Percentiles rank a stretch among this genome's conserved stretches.
phyloP scores from a whole-genome alignment of 2,888 invertebrate genomes.

The Tetragonisca angustula region DNA sequence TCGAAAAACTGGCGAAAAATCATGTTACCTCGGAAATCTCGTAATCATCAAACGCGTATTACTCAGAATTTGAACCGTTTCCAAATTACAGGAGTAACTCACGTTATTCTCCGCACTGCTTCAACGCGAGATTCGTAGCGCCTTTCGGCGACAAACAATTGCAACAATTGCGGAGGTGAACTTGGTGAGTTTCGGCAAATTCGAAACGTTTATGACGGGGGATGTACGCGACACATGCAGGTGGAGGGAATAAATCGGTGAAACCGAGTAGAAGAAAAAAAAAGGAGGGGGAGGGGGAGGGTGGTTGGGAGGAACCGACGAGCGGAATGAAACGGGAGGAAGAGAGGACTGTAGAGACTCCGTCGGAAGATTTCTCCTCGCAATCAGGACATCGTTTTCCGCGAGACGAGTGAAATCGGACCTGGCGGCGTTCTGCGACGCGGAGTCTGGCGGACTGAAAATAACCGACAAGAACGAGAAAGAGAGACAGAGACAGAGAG shows the following conservation, averaged over 20 bases:
- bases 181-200: neutral
- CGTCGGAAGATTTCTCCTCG: slow-evolving; percentile 65
- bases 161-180: neutral
- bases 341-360: slow-evolving; percentile 60
- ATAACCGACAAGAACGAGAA: neutral
- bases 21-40: too few relatives aligned
- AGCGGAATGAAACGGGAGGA: slow-evolving; percentile 18
- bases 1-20: too few relatives aligned
- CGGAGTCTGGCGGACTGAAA: slow-evolving; percentile 9
- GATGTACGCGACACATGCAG: neutral
- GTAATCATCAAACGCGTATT: too few relatives aligned
- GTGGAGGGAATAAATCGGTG: slow-evolving; percentile 22
- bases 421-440: slow-evolving; percentile 59
- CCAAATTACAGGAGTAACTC: too few relatives aligned
- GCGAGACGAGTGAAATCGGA: slow-evolving; percentile 71
- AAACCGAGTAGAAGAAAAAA: neutral
- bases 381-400: slow-evolving; percentile 73
- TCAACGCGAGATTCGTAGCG: too few relatives aligned
- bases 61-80: too few relatives aligned
- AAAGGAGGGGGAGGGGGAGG: neutral
- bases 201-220: neutral
- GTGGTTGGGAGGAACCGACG: neutral
- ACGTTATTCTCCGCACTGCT: too few relatives aligned
- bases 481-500: neutral
- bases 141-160: neutral